Evolutionary conservation across 2,113 vertebrate species (phyloP), one percentile per base, ranked within the genome.

Genomic region (Engystomops pustulosus): DNA sequence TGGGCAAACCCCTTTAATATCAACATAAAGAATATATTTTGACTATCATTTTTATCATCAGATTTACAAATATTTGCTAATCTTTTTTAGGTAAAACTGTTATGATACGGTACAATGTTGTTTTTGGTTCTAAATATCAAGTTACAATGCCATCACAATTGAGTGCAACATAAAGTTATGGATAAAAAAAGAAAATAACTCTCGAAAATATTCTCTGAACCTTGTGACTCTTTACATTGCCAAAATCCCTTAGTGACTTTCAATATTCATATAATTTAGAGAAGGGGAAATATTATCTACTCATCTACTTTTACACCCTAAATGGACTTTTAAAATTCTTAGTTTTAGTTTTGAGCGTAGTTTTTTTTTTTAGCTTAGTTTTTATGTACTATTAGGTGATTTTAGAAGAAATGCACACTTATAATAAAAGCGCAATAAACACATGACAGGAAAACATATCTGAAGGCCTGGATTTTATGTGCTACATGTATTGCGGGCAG

Each of bases 361-460:
- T 67, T 18, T 67, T 67, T 67, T 15, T 15, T 60, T 6, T 41
- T 4, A 55, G 17, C 51, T 51, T 58, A 58, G 32, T 55, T 53
- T 55, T 60, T 58, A 55, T 36, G 60, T 25, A 25, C 34, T 30
- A 78, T 41, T 58, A 55, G 60, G 32, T 41, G 11, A 38, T 2
- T 58, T 78, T 74, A 47, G 70, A 45, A 49, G 27, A 74, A 78
- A 58, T 58, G 32, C 32, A 60, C 18, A 41, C 23, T 36, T 60
- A n/a, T 60, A 38, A 25, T 3, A 9, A 78, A 60, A 25, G 20
- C 36, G 20, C 12, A 58, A 38, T 78, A 58, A 60, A 58, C 75
- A 78, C 75, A 60, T 41, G 53, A 38, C 75, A 58, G 38, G 60
- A 41, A 58, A 58, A 78, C 51, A 78, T 34, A 25, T 30, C n/a